Evolutionary conservation across 2,888 invertebrate species (phyloP).

Genomic region (Onthophagus sagittarius): DNA sequence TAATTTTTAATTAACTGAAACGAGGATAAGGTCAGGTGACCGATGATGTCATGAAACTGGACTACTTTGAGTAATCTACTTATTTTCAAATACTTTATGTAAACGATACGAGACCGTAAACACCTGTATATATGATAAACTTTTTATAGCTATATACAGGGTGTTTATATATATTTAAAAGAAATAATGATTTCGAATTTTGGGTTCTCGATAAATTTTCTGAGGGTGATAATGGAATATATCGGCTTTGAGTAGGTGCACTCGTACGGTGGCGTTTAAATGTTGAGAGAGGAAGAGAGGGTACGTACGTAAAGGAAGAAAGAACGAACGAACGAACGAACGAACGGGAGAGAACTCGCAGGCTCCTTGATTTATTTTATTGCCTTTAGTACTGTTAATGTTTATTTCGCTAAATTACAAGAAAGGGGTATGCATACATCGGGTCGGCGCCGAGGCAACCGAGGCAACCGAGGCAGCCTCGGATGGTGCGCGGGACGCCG

Average conservation of each 20-base stretch:
- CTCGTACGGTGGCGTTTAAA: background rate
- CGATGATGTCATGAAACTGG: no score
- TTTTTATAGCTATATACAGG: no score
- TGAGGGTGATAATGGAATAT: slow-evolving; percentile 7
- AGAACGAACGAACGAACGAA: background rate
- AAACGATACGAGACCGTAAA: no score
- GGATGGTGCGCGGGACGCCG: no score
- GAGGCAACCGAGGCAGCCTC: no score
- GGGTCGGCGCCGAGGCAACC: slow-evolving; percentile 6
- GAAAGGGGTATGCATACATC: slow-evolving; percentile 53
- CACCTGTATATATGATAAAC: no score
- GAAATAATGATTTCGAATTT: no score
- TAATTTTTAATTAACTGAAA: no score
- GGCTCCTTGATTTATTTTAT: slow-evolving; percentile 55
- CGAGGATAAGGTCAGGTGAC: no score
- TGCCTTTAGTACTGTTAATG: slow-evolving; percentile 57
- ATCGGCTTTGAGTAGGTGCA: background rate
- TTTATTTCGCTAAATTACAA: slow-evolving; percentile 58
- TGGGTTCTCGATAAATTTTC: slow-evolving; percentile 8
- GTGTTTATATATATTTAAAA: no score
- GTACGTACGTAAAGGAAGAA: background rate
- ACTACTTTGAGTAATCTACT: no score
- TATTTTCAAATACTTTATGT: no score
- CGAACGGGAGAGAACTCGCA: background rate
- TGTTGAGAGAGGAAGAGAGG: background rate